Base-by-base conservation (phyloP, 2,113 vertebrate genomes). In the Hiodon tergisus region DNA sequence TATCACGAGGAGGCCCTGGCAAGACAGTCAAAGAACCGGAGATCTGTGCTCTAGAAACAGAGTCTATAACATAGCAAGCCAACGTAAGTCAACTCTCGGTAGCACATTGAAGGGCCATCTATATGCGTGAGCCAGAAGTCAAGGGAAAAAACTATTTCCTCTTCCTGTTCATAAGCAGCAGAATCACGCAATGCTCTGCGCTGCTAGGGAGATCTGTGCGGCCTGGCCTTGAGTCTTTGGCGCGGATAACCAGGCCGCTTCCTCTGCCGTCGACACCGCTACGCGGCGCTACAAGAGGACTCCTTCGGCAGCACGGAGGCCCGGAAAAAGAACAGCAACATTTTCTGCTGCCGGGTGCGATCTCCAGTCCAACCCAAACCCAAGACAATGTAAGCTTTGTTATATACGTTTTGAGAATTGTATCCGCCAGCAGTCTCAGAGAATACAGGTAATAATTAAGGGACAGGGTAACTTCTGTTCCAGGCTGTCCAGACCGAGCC, bases 141-240 rank as follows among this genome's bases (percentile, higher is more conserved):
- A 17, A 5, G 13, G n/a, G 16, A 53, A 46, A 54, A 7, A 10
- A 13, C 55, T 6, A 46, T 48, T 76, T 69, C 67, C 74, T 69
- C 16, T 76, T 76, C 74, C 74, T 69, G 74, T 76, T 76, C 69
- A 70, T 76, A 16, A 17, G 57, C 50, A 57, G 67, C 14, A 50
- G 67, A 31, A 46, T 54, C 61, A 60, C 4, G 50, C 67, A 71
- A 59, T 17, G 53, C 52, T 70, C 17, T 17, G 17, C 55, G 48
- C 70, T 4, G 4, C 14, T 9, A 9, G 3, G 58, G 3, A 4
- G 3, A 14, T 58, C 54, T 16, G 69, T 6, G n/a, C 54, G 13
- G 66, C 57, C 74, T 16, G 6, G 74, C 66, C 67, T 76, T 57
- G 72, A 46, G 58, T 61, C 67, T 70, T 67, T n/a, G 17, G 57